Percentiles rank a stretch among this genome's conserved stretches.
Conservation (phyloP, 2,888 invertebrate species). For the Oxyteleia sp. region DNA sequence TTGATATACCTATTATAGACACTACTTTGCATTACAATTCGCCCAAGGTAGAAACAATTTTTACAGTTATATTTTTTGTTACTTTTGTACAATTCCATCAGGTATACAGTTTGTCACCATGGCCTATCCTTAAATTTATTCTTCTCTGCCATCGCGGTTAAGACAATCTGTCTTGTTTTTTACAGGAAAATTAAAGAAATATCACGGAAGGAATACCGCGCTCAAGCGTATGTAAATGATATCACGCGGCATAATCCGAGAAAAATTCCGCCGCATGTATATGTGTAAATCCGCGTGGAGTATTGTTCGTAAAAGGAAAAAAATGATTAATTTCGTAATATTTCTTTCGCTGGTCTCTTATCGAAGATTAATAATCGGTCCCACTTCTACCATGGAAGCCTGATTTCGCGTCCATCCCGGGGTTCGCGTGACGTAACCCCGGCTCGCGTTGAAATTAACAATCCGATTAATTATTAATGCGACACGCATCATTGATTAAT, state of each 20-base stretch:
- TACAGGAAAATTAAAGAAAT: no score
- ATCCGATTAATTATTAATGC: slow-evolving; percentile 12
- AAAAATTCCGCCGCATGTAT: slow-evolving; percentile 28
- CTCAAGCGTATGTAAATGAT: slow-evolving; percentile 30
- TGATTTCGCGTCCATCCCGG: slow-evolving; percentile 1
- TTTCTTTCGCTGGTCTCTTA: slow-evolving; percentile 9
- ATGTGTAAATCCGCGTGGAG: slow-evolving; percentile 16
- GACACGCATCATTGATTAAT: slow-evolving; percentile 12
- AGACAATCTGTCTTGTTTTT: no score
- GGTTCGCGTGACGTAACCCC: slow-evolving; percentile 8
- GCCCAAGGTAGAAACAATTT: no score
- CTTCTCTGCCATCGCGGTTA: no score
- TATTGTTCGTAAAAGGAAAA: slow-evolving; percentile 17
- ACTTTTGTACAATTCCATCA: no score
- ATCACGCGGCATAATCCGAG: slow-evolving; percentile 9
- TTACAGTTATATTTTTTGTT: no score
- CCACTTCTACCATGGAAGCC: background rate
- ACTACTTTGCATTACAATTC: no score
- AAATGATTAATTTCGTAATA: slow-evolving; percentile 24
- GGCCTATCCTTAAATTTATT: no score
- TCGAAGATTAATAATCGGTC: slow-evolving; percentile 12
- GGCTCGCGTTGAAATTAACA: slow-evolving; percentile 6
- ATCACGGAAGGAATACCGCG: slow-evolving; percentile 25
- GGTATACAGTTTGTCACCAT: no score
- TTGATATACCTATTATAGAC: no score